A percentile compares a stretch with the other conserved stretches of the same genome.
Evolutionary conservation across 2,797 vertebrate genomes (phyloP).

Genomic region (Arvicola amphibius): DNA sequence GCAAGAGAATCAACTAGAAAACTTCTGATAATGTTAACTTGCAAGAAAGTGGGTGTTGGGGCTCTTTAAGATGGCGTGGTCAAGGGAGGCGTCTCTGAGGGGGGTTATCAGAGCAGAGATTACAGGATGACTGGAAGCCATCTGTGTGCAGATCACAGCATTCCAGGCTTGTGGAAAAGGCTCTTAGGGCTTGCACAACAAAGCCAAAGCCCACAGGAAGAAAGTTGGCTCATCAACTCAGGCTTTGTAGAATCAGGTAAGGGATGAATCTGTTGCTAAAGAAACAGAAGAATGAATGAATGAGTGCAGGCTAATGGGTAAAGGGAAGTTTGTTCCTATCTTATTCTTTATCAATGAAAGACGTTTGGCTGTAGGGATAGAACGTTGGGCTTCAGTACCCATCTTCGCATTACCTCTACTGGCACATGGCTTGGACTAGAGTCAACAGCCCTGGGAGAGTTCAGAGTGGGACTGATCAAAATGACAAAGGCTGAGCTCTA

Average conservation of each 20-base stretch:
- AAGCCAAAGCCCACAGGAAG: not conserved
- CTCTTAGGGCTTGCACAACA: rapidly evolving
- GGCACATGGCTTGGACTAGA: not conserved
- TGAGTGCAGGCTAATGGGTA: not conserved
- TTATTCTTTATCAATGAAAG: not conserved
- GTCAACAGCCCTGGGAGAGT: not conserved
- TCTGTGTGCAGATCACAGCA: too few species aligned
- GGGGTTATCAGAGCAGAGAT: not conserved
- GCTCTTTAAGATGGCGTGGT: not conserved
- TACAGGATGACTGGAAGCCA: too few species aligned
- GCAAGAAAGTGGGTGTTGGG: not conserved
- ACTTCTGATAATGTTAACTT: not conserved
- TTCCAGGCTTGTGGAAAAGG: not conserved
- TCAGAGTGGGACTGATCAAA: not conserved
- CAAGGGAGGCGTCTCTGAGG: not conserved
- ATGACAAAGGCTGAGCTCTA: not conserved
- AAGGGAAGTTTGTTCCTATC: not conserved
- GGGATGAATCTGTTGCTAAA: not conserved
- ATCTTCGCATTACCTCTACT: not conserved
- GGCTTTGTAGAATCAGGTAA: not conserved
- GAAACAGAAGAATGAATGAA: not conserved
- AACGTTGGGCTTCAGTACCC: not conserved
- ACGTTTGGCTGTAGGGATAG: not conserved
- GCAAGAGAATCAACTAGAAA: not conserved
- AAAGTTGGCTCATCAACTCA: not conserved